Base-by-base conservation (phyloP, 2,113 vertebrate genomes). In the Pseudorhombus dupliciocellatus region DNA sequence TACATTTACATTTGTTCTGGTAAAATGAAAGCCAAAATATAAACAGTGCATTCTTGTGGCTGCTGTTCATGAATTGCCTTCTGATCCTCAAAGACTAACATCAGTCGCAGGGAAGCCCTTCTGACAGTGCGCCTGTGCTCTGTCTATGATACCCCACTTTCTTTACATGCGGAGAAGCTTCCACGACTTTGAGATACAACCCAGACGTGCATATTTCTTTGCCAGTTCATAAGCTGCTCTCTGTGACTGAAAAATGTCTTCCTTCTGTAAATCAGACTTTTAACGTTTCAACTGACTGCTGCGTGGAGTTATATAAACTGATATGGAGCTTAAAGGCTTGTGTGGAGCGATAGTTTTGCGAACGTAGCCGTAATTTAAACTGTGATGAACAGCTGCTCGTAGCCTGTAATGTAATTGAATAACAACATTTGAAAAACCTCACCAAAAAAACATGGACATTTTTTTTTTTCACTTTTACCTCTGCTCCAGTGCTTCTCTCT, bases 111-210 rank as follows among this genome's bases (percentile, higher is more conserved):
- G 51, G 21, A 71, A 58, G 58, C 4, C 18, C 28, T 22, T 30
- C 30, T 54, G 51, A 46, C 62, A 0, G n/a, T 4, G 0, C 25
- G 15, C 55, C 24, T 79, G 56, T 26, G 15, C 58, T 54, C 11
- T 24, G 50, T 75, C 24, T 56, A 2, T 2, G 21, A 44, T 62
- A 62, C 24, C 21, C 22, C 20, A 48, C 31, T 51, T 65, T 20
- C 31, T n/a, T 3, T 58, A 5, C 16, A 46, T 50, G 68, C 28
- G 8, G 18, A 59, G 24, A 15, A 2, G 46, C 59, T 50, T 72
- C 34, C 70, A 2, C 20, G 56, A n/a, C 40, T 26, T 30, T 48
- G 5, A 15, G 62, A 79, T 10, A 67, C 53, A 79, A 63, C 8
- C 28, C 26, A 79, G 31, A 6, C 2, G 20, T n/a, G 3, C 53